Conservation (phyloP, 2,888 invertebrate species). For the Tachina lurida region DNA sequence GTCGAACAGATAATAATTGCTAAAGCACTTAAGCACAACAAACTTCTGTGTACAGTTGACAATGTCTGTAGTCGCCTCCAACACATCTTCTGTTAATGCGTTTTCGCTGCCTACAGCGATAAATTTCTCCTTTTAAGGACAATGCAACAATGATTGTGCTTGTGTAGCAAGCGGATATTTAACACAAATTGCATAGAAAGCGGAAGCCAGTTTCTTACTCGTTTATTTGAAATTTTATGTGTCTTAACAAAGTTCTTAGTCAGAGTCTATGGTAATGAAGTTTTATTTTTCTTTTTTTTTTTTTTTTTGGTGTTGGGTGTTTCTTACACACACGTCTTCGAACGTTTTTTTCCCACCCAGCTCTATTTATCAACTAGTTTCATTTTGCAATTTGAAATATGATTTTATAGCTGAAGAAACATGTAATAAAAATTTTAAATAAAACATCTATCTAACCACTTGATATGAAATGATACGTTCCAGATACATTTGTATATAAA, state of each 20-base stretch:
- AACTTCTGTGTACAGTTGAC: background rate
- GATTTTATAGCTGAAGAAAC: conserved; percentile 60
- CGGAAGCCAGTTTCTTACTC: background rate
- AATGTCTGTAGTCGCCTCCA: conserved; percentile 4
- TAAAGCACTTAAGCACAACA: background rate
- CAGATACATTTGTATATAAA: background rate
- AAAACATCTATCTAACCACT: background rate
- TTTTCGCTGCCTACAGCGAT: conserved; percentile 7
- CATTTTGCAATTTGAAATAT: conserved; percentile 47
- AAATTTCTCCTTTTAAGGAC: background rate
- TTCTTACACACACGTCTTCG: background rate
- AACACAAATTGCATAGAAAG: background rate
- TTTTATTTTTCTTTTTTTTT: conserved; percentile 38
- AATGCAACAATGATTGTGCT: background rate
- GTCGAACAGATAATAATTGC: background rate
- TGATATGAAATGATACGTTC: conserved; percentile 14
- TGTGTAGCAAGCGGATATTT: conserved; percentile 4
- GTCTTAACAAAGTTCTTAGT: background rate
- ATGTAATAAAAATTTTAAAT: conserved; percentile 2
- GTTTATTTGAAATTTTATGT: background rate
- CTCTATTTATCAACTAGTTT: conserved; percentile 57
- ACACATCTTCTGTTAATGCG: conserved; percentile 15
- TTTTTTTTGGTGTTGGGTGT: conserved; percentile 21
- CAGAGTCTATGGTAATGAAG: background rate
- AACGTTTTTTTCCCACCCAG: conserved; percentile 28